Percentiles rank a stretch among this genome's conserved stretches.
Conservation (phyloP, 2,113 vertebrate genomes). For the Reinhardtius hippoglossoides region DNA sequence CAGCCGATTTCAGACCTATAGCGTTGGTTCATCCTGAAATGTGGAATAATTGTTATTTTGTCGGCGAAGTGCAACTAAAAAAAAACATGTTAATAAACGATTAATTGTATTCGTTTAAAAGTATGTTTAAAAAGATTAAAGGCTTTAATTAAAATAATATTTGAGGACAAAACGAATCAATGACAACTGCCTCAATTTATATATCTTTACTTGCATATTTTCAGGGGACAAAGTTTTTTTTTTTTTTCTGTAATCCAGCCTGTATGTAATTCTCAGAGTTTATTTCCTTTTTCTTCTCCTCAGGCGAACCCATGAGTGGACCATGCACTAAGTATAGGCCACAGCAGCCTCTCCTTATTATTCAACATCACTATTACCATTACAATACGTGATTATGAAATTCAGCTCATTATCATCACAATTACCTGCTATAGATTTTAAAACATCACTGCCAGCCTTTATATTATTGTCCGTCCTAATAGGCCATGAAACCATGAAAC, state of each 20-base stretch:
- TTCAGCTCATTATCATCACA: constrained; percentile 81
- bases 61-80: not conserved
- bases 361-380: constrained; percentile 76
- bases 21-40: constrained; percentile 8
- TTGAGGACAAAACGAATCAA: not conserved
- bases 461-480: too few species aligned
- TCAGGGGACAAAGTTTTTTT: not conserved
- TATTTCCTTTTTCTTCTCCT: constrained; percentile 7
- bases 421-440: constrained; percentile 68
- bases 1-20: constrained; percentile 32
- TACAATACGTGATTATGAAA: constrained; percentile 77
- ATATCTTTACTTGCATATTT: not conserved
- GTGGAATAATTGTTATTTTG: constrained; percentile 39
- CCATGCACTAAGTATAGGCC: constrained; percentile 40
- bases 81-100: not conserved
- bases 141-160: not conserved
- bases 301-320: constrained; percentile 6
- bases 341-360: constrained; percentile 58
- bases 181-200: not conserved
- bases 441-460: constrained; percentile 38
- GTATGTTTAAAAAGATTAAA: not conserved
- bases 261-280: not conserved
- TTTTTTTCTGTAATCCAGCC: not conserved
- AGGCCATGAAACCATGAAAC: constrained; percentile 8
- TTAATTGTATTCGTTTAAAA: not conserved